Evolutionary conservation across 2,888 invertebrate genomes (phyloP), one percentile per base, ranked within the genome.

Genomic region (Charanyca ferruginea): DNA sequence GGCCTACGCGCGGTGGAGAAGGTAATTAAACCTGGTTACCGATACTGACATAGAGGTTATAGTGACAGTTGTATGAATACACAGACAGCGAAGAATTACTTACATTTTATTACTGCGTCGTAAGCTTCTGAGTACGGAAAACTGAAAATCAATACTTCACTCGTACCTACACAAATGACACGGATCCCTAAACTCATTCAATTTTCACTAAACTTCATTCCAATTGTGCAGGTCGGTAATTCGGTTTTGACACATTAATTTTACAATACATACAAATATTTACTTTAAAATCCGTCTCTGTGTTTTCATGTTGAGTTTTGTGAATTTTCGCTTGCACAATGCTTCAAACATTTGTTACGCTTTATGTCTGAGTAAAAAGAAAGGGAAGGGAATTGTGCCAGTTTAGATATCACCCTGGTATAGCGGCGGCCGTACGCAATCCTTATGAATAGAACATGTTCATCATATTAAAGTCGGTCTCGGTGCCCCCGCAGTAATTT

Each of bases 391-490:
- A 45, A 49, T 60, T 60, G 18, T 22, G 25, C 13, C 60, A 18
- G 13, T 47, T 58, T 42, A 49, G 20, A 48, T 49, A 63, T 49
- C 16, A 38, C 22, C 51, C 41, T 38, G 25, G 44, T 51, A 47
- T 60, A 65, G 35, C 48, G 22, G 22, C 48, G 47, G 32, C 62
- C 42, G n/a, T 58, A 61, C 65, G 35, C 58, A 58, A 55, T 66
- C 51, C 58, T 65, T 55, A 73, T 73, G 73, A 77, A 80, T 80
- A 78, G 59, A 68, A 68, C 57, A 78, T 80, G 78, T 68, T 64
- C 61, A 64, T 77, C 57, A 68, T 73, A 66, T 77, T 59, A 68
- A 68, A 77, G 60, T 53, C 62, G 54, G 75, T 65, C 48, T 68
- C 71, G 6, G 61, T 63, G 57, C 52, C 52, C 52, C 71, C 44